Conservation (phyloP, 2,113 vertebrate species). For the Anser cygnoides region DNA sequence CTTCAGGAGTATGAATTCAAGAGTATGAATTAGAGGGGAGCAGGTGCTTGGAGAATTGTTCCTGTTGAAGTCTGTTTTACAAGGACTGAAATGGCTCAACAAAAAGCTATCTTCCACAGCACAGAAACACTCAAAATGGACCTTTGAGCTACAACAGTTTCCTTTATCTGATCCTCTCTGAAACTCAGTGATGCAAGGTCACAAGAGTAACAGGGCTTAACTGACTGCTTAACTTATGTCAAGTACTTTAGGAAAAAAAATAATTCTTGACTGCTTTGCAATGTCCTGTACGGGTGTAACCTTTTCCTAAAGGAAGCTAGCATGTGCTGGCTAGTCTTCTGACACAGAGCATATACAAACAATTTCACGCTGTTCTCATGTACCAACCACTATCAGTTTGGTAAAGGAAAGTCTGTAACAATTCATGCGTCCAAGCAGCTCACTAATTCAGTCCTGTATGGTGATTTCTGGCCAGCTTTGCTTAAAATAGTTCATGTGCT, state of each 20-base stretch:
- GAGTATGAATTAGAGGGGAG: neutral
- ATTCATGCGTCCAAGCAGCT: neutral
- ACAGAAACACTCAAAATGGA: neutral
- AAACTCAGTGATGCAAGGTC: neutral
- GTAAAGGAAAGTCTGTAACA: neutral
- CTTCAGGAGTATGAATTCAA: neutral
- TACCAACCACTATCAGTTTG: neutral
- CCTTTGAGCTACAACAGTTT: neutral
- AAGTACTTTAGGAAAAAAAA: neutral
- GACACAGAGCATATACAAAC: neutral
- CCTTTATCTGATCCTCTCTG: neutral
- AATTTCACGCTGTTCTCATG: neutral
- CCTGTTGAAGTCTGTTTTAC: neutral
- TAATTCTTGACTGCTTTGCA: neutral
- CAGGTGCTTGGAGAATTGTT: neutral
- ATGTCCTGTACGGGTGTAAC: neutral
- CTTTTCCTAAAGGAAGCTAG: neutral
- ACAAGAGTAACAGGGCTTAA: neutral
- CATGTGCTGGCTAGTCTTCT: neutral
- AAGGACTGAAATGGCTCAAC: neutral
- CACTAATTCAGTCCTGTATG: neutral
- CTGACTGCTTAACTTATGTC: neutral
- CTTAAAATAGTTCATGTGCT: neutral
- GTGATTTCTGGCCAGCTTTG: neutral
- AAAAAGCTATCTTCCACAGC: neutral